phyloP scores from a whole-genome alignment of 2,888 invertebrate genomes.

The Scrobipalpa atriplicella region DNA sequence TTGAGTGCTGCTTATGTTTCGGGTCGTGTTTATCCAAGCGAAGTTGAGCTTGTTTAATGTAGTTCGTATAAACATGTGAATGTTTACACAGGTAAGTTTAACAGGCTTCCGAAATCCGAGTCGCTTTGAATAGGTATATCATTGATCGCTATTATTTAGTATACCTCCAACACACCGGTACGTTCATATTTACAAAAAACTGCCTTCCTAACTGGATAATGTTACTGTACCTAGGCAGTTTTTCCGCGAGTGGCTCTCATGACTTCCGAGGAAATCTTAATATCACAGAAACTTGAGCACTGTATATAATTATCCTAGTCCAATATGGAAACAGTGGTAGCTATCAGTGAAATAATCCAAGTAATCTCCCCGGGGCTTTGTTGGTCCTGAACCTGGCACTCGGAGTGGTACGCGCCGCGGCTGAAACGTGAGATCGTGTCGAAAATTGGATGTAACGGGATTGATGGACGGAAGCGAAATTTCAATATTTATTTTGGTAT shows the following conservation, averaged over 20 bases:
- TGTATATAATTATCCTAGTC: no score
- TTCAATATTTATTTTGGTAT: slow-evolving; percentile 52
- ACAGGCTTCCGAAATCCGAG: not conserved
- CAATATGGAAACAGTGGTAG: slow-evolving; percentile 25
- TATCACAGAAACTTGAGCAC: no score
- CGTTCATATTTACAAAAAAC: no score
- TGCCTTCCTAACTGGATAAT: no score
- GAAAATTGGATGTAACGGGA: slow-evolving; percentile 57
- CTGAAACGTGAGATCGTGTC: slow-evolving; percentile 47
- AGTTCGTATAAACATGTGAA: slow-evolving; percentile 16
- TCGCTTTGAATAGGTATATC: not conserved
- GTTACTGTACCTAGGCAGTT: no score
- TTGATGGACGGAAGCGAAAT: slow-evolving; percentile 51
- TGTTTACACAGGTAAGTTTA: not conserved
- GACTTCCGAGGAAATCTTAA: no score
- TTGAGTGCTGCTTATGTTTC: slow-evolving; percentile 2
- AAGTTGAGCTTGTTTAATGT: slow-evolving; percentile 16
- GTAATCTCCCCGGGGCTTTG: slow-evolving; percentile 45
- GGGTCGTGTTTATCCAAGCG: slow-evolving; percentile 7
- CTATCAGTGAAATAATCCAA: slow-evolving; percentile 45
- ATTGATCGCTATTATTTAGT: not conserved
- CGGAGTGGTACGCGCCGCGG: slow-evolving; percentile 32
- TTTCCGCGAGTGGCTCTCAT: no score
- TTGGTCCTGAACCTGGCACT: slow-evolving; percentile 44
- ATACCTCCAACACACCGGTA: not conserved